Evolutionary conservation across 2,797 vertebrate genomes (phyloP).

Genomic region (Hippoglossus hippoglossus): DNA sequence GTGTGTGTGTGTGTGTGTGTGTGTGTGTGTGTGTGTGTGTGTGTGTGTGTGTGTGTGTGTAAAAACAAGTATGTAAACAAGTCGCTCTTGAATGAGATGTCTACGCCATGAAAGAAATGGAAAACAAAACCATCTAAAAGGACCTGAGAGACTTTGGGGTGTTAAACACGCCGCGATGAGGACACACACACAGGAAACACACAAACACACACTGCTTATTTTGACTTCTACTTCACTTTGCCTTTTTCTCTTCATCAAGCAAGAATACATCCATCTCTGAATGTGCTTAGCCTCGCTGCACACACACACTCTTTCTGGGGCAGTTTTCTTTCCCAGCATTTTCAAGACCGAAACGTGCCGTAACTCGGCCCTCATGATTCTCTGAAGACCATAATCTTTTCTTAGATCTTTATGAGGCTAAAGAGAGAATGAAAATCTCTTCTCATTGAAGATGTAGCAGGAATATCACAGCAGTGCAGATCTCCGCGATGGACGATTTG

Average conservation of each 20-base stretch:
- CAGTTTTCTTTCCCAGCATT: not conserved
- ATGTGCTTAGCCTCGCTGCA: too few relatives aligned
- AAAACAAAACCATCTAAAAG: not conserved
- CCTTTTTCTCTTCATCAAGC: not conserved
- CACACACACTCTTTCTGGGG: not conserved
- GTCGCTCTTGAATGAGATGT: not conserved
- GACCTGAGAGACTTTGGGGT: not conserved
- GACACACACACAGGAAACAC: not conserved
- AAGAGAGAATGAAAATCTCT: not conserved
- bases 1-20: not conserved
- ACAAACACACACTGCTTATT: not conserved
- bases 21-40: slow-evolving; percentile 1
- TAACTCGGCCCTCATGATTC: not conserved
- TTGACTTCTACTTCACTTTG: not conserved
- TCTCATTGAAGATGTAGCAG: not conserved
- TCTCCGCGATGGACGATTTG: not conserved
- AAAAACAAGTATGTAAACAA: slow-evolving; percentile 12
- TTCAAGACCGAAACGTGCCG: not conserved
- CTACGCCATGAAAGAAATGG: not conserved
- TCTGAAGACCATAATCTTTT: not conserved
- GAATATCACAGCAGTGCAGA: too few relatives aligned
- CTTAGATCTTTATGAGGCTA: not conserved
- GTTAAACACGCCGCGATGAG: not conserved
- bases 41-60: slow-evolving; percentile 4
- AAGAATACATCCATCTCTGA: not conserved